Conservation (phyloP, 1,140 invertebrate genomes). For the Bactericera cockerelli region DNA sequence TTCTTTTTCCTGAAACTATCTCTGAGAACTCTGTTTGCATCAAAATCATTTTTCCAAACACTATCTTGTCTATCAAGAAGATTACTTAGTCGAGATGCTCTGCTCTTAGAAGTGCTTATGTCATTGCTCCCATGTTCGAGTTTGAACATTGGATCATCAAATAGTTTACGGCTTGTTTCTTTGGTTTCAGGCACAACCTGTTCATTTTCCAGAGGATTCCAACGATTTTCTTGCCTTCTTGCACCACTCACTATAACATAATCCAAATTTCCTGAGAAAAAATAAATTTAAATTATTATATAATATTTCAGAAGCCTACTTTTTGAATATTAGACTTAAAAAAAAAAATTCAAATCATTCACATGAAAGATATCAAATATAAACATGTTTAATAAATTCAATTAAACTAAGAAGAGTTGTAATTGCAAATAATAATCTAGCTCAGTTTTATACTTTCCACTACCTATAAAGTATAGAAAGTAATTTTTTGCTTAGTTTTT, state of each 20-base stretch:
- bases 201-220: conserved; percentile 93
- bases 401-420: too few relatives aligned
- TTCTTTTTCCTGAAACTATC: conserved; percentile 62
- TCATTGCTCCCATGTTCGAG: conserved; percentile 82
- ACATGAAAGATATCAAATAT: too few relatives aligned
- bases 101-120: conserved; percentile 47
- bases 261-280: conserved; percentile 71
- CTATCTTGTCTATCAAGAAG: conserved; percentile 61
- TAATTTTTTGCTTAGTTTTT: too few relatives aligned
- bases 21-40: conserved; percentile 65
- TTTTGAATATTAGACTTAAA: too few relatives aligned
- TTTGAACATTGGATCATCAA: conserved; percentile 92
- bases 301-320: neutral
- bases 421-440: too few relatives aligned
- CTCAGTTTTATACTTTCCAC: too few relatives aligned
- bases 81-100: conserved; percentile 51
- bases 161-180: conserved; percentile 67
- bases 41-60: conserved; percentile 79
- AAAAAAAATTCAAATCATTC: too few relatives aligned
- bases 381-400: too few relatives aligned
- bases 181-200: conserved; percentile 85
- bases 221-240: conserved; percentile 88
- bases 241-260: conserved; percentile 93
- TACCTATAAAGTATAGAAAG: too few relatives aligned
- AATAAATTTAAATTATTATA: neutral